Percentiles rank a stretch among this genome's conserved stretches.
phyloP scores from a whole-genome alignment of 2,888 invertebrate species.

The Parnassius apollo region DNA sequence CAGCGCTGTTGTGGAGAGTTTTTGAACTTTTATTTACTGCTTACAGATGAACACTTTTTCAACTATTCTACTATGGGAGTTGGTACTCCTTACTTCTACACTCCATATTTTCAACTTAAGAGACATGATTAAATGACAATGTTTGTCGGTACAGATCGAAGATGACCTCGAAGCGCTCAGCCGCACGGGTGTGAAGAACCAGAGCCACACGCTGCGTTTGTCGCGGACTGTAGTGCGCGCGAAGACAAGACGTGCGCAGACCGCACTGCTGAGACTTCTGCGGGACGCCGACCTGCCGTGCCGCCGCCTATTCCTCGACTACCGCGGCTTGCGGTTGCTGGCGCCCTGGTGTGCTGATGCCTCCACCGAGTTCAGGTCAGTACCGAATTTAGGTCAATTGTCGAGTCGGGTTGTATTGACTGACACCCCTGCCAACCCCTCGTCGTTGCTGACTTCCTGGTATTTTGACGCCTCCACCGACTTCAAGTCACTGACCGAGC shows the following conservation, averaged over 20 bases:
- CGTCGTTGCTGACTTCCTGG: too few relatives aligned
- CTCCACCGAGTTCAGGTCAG: conserved; percentile 71
- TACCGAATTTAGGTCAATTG: conserved; percentile 21
- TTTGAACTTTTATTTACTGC: too few relatives aligned
- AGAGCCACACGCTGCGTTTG: conserved; percentile 92
- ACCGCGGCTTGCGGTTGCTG: conserved; percentile 93
- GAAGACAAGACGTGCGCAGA: conserved; percentile 88
- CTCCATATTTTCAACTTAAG: too few relatives aligned
- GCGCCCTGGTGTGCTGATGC: conserved; percentile 96
- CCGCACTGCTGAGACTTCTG: conserved; percentile 88
- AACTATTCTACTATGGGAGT: too few relatives aligned
- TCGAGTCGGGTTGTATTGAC: too few relatives aligned
- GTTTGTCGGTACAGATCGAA: conserved; percentile 82
- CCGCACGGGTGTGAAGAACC: conserved; percentile 91
- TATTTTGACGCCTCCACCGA: conserved; percentile 79
- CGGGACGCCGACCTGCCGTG: conserved; percentile 91
- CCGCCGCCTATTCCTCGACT: conserved; percentile 93
- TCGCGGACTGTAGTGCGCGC: conserved; percentile 96
- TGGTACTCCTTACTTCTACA: too few relatives aligned
- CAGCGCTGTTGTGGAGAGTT: too few relatives aligned
- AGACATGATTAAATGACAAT: background rate
- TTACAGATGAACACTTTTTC: too few relatives aligned
- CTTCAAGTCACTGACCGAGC: conserved; percentile 56
- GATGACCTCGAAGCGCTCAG: conserved; percentile 92
- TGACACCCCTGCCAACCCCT: background rate